Conservation (phyloP, 2,888 invertebrate genomes). For the Meganola albula region DNA sequence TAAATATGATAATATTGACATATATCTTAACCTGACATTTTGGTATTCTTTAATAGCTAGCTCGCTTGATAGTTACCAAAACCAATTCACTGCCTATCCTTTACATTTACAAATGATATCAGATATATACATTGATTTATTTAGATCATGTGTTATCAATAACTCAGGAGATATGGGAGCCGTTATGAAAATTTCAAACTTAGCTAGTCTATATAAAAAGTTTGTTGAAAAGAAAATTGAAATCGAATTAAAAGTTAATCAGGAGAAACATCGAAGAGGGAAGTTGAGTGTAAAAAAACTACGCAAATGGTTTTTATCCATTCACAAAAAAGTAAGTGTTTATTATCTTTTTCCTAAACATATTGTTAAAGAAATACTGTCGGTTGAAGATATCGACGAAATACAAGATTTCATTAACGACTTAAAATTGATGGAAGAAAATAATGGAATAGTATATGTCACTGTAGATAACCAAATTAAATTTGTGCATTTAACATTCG, state of each 20-base stretch:
- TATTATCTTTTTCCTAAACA: too few species aligned
- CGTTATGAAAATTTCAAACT: not conserved
- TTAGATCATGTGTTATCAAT: not conserved
- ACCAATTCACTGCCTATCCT: slow-evolving; percentile 15
- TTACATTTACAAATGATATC: slow-evolving; percentile 22
- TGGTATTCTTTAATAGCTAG: not conserved
- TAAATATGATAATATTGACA: not conserved
- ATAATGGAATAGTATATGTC: slow-evolving; percentile 17
- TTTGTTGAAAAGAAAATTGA: slow-evolving; percentile 18
- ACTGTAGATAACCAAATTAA: slow-evolving; percentile 9
- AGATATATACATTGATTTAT: slow-evolving; percentile 11
- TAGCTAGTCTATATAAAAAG: slow-evolving; percentile 12
- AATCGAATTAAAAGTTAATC: slow-evolving; percentile 17
- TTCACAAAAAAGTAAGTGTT: too few species aligned
- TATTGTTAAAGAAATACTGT: too few species aligned
- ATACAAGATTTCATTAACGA: slow-evolving; percentile 7
- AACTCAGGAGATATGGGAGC: not conserved
- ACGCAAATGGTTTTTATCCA: slow-evolving; percentile 10
- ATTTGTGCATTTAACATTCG: slow-evolving; percentile 20
- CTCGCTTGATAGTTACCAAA: not conserved
- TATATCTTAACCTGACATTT: not conserved
- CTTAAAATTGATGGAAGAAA: slow-evolving; percentile 11
- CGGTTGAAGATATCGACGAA: too few species aligned
- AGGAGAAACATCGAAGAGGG: slow-evolving; percentile 10
- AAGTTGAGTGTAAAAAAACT: slow-evolving; percentile 10